Evolutionary conservation across 2,113 vertebrate genomes (phyloP).

Genomic region (Rhegmatorhina hoffmannsi): DNA sequence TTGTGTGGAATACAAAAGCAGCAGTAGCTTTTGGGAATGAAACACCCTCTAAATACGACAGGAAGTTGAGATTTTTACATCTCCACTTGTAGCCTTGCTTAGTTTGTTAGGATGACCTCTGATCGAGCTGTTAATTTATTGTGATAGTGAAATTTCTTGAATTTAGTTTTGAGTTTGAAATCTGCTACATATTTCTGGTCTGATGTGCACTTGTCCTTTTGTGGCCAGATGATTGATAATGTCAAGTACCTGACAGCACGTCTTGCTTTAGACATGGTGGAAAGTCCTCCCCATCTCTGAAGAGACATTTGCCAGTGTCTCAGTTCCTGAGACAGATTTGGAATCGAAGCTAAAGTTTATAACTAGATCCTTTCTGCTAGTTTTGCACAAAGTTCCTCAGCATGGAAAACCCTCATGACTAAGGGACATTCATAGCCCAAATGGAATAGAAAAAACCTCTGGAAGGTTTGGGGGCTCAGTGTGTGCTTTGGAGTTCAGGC

Average conservation of each 20-base stretch:
- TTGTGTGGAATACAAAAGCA: neutral
- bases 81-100: neutral
- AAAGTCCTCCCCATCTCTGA: neutral
- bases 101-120: neutral
- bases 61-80: neutral
- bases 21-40: neutral
- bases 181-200: neutral
- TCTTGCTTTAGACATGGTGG: neutral
- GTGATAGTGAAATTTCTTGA: neutral
- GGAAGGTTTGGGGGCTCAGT: neutral
- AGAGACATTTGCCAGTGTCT: neutral
- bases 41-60: neutral
- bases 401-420: neutral
- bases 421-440: neutral
- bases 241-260: neutral
- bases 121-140: neutral
- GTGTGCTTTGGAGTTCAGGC: neutral
- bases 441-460: neutral
- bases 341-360: neutral
- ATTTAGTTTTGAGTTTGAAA: neutral
- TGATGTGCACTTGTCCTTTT: neutral
- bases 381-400: neutral
- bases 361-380: neutral
- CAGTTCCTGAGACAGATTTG: neutral
- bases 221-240: neutral